Percentiles rank a stretch among this genome's conserved stretches.
phyloP scores from a whole-genome alignment of 2,113 vertebrate genomes.

The Sminthopsis crassicaudata region DNA sequence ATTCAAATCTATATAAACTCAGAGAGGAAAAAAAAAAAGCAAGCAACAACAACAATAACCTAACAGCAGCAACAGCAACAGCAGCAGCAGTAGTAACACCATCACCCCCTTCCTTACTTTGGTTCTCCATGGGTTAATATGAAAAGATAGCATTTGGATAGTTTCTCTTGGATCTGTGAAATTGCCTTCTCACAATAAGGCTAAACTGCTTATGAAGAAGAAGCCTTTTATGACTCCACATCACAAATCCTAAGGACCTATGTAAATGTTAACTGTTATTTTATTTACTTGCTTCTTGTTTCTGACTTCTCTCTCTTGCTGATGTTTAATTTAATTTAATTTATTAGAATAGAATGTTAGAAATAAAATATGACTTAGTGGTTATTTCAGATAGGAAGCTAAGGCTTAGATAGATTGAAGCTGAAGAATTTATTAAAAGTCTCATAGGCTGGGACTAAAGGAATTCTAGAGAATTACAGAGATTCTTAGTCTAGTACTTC shows the following conservation, averaged over 20 bases:
- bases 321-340: background rate
- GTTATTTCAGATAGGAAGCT: background rate
- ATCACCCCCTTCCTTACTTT: background rate
- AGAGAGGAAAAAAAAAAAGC: background rate
- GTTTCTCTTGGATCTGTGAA: background rate
- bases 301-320: background rate
- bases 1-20: background rate
- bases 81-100: background rate
- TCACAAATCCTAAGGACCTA: background rate
- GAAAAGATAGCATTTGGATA: background rate
- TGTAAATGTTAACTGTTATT: background rate
- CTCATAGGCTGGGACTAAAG: background rate
- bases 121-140: background rate
- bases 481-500: background rate
- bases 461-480: background rate
- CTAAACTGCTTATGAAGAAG: background rate
- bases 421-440: background rate
- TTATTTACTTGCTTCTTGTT: background rate
- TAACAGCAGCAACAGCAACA: background rate
- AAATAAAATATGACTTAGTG: background rate
- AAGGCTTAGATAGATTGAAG: background rate
- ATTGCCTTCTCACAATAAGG: background rate
- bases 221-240: background rate
- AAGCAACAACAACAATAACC: no score
- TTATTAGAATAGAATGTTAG: background rate